phyloP scores from a whole-genome alignment of 1,140 invertebrate species.

The Conopomorpha cramerella region DNA sequence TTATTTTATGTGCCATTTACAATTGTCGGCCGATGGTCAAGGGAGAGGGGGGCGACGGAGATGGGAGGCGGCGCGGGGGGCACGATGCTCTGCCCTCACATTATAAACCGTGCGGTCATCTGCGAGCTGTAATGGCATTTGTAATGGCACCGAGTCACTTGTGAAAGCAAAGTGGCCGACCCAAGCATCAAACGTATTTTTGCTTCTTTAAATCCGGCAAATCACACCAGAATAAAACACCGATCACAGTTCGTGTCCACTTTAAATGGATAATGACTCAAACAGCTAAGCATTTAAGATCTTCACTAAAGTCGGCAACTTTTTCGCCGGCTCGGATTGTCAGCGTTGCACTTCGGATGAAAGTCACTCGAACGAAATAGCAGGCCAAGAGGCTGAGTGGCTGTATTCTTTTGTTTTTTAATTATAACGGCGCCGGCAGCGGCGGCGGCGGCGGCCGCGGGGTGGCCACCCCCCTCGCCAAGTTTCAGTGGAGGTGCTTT shows the following conservation, averaged over 20 bases:
- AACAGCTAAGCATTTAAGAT: background rate
- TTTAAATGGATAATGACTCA: slow-evolving; percentile 3
- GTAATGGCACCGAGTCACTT: slow-evolving; percentile 40
- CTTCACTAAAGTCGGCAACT: slow-evolving; percentile 1
- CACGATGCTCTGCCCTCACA: slow-evolving; percentile 42
- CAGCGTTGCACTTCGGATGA: slow-evolving; percentile 26
- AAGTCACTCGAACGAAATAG: slow-evolving; percentile 20
- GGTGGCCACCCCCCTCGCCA: slow-evolving; percentile 24
- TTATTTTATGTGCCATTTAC: slow-evolving; percentile 65
- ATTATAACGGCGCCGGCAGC: slow-evolving; percentile 45
- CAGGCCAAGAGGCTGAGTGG: slow-evolving; percentile 48
- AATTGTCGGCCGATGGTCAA: slow-evolving; percentile 64
- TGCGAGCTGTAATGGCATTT: slow-evolving; percentile 55
- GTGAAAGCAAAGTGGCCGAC: too few relatives aligned
- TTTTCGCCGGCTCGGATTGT: slow-evolving; percentile 3
- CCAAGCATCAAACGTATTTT: too few relatives aligned
- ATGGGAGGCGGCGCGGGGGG: slow-evolving; percentile 13
- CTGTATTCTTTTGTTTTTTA: slow-evolving; percentile 61
- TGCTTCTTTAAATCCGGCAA: too few relatives aligned
- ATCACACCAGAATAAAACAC: too few relatives aligned
- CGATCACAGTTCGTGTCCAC: too few relatives aligned
- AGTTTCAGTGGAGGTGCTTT: slow-evolving; percentile 44
- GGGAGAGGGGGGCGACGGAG: slow-evolving; percentile 44
- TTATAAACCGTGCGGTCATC: slow-evolving; percentile 63
- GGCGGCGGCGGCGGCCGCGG: slow-evolving; percentile 9